Base-by-base conservation (phyloP, 2,797 vertebrate species). In the Pelobates cultripes region DNA sequence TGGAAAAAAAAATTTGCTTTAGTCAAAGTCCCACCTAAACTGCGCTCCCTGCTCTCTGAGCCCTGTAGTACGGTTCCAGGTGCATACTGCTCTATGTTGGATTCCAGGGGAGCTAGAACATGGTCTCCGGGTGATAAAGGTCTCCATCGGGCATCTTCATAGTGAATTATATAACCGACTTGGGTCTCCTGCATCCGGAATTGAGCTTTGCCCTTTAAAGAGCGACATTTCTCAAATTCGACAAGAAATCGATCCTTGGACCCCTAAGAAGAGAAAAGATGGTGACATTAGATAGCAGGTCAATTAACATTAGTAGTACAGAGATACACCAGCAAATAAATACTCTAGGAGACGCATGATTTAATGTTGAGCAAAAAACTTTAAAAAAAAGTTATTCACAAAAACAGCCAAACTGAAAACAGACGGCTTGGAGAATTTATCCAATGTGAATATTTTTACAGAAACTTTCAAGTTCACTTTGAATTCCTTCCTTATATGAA, bases 41-140 rank as follows among this genome's bases (percentile, higher is more conserved):
- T 28, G 67, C 70, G 10, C 14, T 85, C 74, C 43, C 84, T 71
- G 41, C 8, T 84, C 84, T 90, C 88, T 70, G 47, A 9, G 78
- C 88, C 84, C 67, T 86, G 86, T 0, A 93, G 81, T 75, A 91
- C 88, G 12, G 86, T 90, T 64, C 87, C 91, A 15, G 91, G 92
- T 40, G 91, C 91, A 70, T 92, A 91, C 8, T 87, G 77, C 43
- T 85, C 74, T 28, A 79, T 79, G 47, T 66, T 47, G 70, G 85
- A 45, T 41, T 89, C 87, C 88, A 88, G 89, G 0, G 86, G 90
- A 57, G 91, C 91, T 79, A 93, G 72, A 69, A 91, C 86, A 3
- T 84, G 85, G 86, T 91, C 89, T 78, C 89, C 91, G 15, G 87
- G 80, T 79, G 80, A 75, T 7, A 91, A 85, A 3, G 86, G 87